Evolutionary conservation across 2,797 vertebrate genomes (phyloP).

Genomic region (Platyrinchus mystaceus): DNA sequence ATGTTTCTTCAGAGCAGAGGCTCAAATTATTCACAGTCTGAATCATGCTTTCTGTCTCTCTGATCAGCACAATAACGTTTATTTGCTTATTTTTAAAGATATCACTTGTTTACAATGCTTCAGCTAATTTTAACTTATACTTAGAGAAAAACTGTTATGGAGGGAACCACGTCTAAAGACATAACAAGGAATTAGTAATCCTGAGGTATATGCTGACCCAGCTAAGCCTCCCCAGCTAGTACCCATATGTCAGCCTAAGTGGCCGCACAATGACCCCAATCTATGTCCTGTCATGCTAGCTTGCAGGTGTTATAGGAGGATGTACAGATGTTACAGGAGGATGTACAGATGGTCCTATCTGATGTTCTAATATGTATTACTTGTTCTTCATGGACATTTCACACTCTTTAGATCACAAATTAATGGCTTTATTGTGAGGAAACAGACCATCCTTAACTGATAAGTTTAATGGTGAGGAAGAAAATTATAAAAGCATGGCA

Average conservation of each 20-base stretch:
- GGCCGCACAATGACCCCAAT: fast-evolving
- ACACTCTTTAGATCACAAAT: not conserved
- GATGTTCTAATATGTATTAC: not conserved
- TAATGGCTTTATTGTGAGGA: not conserved
- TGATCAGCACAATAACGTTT: not conserved
- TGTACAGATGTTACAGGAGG: not conserved
- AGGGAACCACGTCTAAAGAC: not conserved
- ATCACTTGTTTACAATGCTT: not conserved
- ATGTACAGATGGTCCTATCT: not conserved
- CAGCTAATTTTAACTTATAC: not conserved
- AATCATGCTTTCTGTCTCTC: not conserved
- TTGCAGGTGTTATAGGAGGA: not conserved
- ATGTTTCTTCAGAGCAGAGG: not conserved
- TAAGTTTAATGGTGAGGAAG: not conserved
- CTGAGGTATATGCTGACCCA: not conserved
- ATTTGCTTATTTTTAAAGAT: not conserved
- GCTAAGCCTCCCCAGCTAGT: not conserved
- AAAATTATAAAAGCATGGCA: not conserved
- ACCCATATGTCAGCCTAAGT: not conserved
- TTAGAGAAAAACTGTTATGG: not conserved
- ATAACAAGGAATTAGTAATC: not conserved
- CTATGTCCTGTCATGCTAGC: not conserved
- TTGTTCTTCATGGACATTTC: not conserved
- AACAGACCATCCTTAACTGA: not conserved
- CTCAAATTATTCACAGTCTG: not conserved